Conservation (phyloP, 2,113 vertebrate genomes). For the Peucedramus taeniatus region DNA sequence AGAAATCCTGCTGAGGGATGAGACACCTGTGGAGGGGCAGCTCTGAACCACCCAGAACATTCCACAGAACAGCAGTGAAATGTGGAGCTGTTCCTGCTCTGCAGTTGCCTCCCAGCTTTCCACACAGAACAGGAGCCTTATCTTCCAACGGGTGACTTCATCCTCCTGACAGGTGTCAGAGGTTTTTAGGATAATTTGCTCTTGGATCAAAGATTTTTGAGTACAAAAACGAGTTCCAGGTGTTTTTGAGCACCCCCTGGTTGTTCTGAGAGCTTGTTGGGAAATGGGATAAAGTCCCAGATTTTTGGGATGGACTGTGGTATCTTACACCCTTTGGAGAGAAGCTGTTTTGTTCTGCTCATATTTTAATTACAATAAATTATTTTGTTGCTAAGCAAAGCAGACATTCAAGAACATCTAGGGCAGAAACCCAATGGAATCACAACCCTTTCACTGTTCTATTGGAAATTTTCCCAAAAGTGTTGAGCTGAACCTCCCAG, state of each 20-base stretch:
- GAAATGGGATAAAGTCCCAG: not conserved
- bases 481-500: not conserved
- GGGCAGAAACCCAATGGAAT: not conserved
- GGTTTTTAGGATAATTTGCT: not conserved
- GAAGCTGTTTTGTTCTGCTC: not conserved
- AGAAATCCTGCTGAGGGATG: not conserved
- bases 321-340: not conserved
- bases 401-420: slow-evolving; percentile 6
- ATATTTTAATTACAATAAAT: not conserved
- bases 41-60: not conserved
- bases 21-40: not conserved
- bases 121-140: not conserved
- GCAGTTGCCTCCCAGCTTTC: not conserved
- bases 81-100: rapidly evolving
- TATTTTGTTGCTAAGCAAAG: not conserved
- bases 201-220: not conserved
- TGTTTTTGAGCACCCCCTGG: not conserved
- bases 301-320: not conserved
- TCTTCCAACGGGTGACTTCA: rapidly evolving
- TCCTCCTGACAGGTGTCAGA: not conserved
- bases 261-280: not conserved
- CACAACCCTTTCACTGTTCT: not conserved
- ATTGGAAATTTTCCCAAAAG: not conserved
- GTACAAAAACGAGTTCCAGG: not conserved
- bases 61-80: not conserved